Percentiles rank a stretch among this genome's conserved stretches.
Evolutionary conservation across 2,888 invertebrate genomes (phyloP).

Genomic region (Limnephilus lunatus): DNA sequence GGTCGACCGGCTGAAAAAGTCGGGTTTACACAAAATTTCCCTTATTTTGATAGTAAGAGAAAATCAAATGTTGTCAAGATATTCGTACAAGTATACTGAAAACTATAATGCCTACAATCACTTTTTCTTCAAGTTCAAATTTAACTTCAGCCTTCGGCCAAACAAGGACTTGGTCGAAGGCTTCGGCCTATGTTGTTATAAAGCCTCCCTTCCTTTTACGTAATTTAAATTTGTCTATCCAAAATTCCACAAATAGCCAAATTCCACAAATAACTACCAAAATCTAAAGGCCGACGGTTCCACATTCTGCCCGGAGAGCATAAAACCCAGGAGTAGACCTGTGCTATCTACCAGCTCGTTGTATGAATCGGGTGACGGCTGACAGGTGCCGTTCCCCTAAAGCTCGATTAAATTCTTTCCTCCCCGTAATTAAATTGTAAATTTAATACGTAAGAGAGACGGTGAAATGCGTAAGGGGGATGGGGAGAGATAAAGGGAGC

Average conservation of each 20-base stretch:
- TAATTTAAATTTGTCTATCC: neutral
- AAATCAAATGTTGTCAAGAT: too few relatives aligned
- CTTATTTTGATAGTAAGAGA: too few relatives aligned
- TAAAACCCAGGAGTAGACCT: neutral
- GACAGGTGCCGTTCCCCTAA: constrained; percentile 37
- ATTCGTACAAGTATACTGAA: too few relatives aligned
- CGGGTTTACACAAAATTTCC: too few relatives aligned
- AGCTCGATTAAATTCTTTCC: constrained; percentile 53
- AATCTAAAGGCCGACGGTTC: neutral
- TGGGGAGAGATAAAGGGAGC: neutral
- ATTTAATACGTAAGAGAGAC: constrained; percentile 37
- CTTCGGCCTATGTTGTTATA: neutral
- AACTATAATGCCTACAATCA: too few relatives aligned
- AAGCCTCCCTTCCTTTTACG: neutral
- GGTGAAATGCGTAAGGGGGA: neutral
- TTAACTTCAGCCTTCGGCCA: too few relatives aligned
- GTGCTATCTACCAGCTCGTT: neutral
- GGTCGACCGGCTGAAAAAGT: too few relatives aligned
- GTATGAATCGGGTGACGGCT: constrained; percentile 16
- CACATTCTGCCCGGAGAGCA: neutral
- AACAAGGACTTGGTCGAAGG: too few relatives aligned
- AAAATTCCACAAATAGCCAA: neutral
- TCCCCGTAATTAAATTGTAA: constrained; percentile 59
- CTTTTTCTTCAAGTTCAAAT: too few relatives aligned
- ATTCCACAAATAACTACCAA: neutral